Evolutionary conservation across 2,797 vertebrate genomes (phyloP).

Genomic region (Halcyon chelicuti): DNA sequence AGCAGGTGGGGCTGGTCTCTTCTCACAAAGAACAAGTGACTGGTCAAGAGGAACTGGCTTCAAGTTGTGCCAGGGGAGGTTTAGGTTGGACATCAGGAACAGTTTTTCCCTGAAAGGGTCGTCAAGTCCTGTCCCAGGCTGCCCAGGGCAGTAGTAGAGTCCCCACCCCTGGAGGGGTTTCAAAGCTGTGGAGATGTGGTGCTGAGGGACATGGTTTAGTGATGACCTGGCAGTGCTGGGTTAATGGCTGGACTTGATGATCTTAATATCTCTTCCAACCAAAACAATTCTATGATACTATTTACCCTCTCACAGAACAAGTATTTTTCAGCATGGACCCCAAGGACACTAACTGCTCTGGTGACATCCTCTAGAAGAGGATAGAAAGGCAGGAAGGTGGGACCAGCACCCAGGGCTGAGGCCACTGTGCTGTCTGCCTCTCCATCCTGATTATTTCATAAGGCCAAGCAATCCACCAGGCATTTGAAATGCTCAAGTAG

Average conservation of each 20-base stretch:
- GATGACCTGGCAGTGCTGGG: not conserved
- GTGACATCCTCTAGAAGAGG: too few species aligned
- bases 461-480: not conserved
- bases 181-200: not conserved
- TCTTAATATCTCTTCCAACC: not conserved
- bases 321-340: too few species aligned
- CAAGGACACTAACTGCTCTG: too few species aligned
- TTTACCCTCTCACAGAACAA: too few species aligned
- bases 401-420: not conserved
- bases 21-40: too few species aligned
- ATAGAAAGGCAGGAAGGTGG: not conserved
- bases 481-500: not conserved
- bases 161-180: not conserved
- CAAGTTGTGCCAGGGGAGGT: too few species aligned
- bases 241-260: not conserved
- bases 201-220: not conserved
- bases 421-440: not conserved
- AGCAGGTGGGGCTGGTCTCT: too few species aligned
- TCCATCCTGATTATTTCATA: constrained; percentile 54
- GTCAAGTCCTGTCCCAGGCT: too few species aligned
- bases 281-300: not conserved
- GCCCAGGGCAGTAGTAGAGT: not conserved
- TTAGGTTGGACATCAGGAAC: too few species aligned
- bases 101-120: too few species aligned
- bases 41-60: too few species aligned